Base-by-base conservation (phyloP, 2,797 vertebrate species). In the Diplodus sargus region DNA sequence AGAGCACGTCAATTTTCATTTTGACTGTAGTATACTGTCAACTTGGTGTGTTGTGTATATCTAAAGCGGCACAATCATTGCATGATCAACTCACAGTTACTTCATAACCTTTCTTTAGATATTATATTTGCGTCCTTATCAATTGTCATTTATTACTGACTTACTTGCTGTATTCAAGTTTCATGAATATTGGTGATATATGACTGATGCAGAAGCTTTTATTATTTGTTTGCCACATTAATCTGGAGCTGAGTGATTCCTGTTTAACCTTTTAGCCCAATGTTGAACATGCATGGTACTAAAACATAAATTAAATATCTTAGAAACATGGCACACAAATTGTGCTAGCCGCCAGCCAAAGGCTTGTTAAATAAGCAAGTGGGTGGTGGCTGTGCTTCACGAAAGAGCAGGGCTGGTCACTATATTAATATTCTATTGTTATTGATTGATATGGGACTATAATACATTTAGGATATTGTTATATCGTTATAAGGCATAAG, bases 231-330 rank as follows among this genome's bases (percentile, higher is more conserved):
- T 58, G 58, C 52, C 65, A 69, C 28, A 63, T 69, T 45, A 76
- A 23, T 65, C 42, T 76, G 47, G 53, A 84, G 52, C 45, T 51
- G 48, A 34, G 62, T 83, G 57, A 77, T 48, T 53, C 70, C 71
- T 14, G 13, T 48, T 65, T 71, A 23, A 9, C 18, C 62, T 12
- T 18, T 73, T 42, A 60, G 64, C 53, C 51, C 34, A 51, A 53
- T 56, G 39, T 73, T 80, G 34, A 65, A 65, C 39, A 48, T 81
- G 72, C 78, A 85, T 87, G 71, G 70, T 65, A 68, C 22, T 66
- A 28, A 73, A 65, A 60, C 17, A 15, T 22, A 23, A 43, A 74
- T 67, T 39, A 39, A 39, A 39, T 39, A 39, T 39, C 10, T 39
- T 39, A 39, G 39, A 39, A 39, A 39, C 39, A 39, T 7, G 10